phyloP scores from a whole-genome alignment of 2,888 invertebrate species.

The Autographa gamma region DNA sequence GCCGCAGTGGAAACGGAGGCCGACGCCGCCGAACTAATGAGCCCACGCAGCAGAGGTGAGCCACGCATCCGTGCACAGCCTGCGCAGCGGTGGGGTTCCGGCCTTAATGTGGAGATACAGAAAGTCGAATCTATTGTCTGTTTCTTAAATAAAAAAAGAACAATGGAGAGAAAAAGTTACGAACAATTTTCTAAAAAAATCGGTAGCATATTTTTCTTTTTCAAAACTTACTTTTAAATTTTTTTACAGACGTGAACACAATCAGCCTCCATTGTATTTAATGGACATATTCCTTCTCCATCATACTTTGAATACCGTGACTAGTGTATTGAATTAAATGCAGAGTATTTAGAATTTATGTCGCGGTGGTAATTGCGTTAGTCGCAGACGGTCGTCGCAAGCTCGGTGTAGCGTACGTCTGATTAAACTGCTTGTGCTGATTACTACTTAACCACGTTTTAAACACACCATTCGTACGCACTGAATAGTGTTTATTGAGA shows the following conservation, averaged over 20 bases:
- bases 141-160: background rate
- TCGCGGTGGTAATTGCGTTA: conserved; percentile 58
- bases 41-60: too few species aligned
- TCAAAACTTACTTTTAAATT: too few species aligned
- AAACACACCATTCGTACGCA: conserved; percentile 49
- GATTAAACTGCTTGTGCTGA: conserved; percentile 72
- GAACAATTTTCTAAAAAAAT: too few species aligned
- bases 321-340: background rate
- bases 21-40: too few species aligned
- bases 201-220: too few species aligned
- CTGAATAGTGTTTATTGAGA: conserved; percentile 6
- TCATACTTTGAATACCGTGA: background rate
- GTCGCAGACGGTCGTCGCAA: conserved; percentile 35
- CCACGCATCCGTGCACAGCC: too few species aligned
- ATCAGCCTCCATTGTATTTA: too few species aligned
- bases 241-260: too few species aligned
- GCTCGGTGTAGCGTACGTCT: conserved; percentile 58
- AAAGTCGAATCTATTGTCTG: background rate
- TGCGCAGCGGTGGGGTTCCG: too few species aligned
- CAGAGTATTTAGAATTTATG: conserved; percentile 27
- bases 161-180: background rate
- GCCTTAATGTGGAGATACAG: background rate
- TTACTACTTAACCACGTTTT: conserved; percentile 67
- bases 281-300: too few species aligned
- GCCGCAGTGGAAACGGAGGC: too few species aligned